These are phyloP conservation scores for Spilarctia lutea DNA, from an alignment of 2,888 invertebrate species.

Conservation along the genomic window DNA sequence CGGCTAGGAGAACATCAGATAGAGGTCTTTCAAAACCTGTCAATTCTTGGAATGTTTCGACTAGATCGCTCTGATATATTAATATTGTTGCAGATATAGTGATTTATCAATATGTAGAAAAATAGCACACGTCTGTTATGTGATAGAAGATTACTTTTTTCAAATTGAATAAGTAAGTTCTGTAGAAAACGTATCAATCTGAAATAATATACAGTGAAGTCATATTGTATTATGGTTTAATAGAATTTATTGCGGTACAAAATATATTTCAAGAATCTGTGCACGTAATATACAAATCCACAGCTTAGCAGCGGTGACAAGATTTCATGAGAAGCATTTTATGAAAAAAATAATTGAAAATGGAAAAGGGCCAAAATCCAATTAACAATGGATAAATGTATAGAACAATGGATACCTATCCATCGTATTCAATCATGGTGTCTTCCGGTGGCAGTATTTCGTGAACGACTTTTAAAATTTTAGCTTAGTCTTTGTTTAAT, in stretches of 20 bases:
- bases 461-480: background rate
- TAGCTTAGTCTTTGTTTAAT: background rate
- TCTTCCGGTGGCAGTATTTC: slow-evolving; percentile 4
- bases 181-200: too few relatives aligned
- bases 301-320: background rate
- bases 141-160: background rate
- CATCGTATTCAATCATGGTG: slow-evolving; percentile 17
- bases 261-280: background rate
- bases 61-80: background rate
- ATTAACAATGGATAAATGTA: slow-evolving; percentile 26
- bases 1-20: too few relatives aligned
- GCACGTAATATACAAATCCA: background rate
- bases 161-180: background rate
- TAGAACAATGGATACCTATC: slow-evolving; percentile 9
- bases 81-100: background rate
- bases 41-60: background rate
- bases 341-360: slow-evolving; percentile 17
- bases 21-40: background rate
- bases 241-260: background rate
- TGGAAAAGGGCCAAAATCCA: slow-evolving; percentile 23
- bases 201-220: background rate
- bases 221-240: background rate
- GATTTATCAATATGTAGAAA: background rate
- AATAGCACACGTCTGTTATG: background rate
- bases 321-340: background rate